Percentiles rank a stretch among this genome's conserved stretches.
phyloP scores from a whole-genome alignment of 2,797 vertebrate species.

The Aeoliscus strigatus region DNA sequence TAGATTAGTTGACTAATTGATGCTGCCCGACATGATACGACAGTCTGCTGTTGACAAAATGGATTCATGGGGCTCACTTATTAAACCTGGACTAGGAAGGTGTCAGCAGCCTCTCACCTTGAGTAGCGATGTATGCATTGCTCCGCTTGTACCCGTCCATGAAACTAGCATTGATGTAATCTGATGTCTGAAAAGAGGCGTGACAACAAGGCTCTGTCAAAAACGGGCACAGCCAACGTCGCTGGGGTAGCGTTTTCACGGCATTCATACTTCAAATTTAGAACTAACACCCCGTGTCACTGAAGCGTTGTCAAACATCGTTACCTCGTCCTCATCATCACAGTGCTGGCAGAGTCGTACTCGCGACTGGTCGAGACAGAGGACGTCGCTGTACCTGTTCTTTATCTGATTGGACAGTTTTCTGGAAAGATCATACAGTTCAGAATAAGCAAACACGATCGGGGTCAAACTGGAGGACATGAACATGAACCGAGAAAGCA shows the following conservation, averaged over 20 bases:
- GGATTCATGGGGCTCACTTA: background rate
- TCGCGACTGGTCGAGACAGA: conserved; percentile 83
- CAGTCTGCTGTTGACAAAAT: too few species aligned
- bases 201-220: too few species aligned
- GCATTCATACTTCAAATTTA: too few species aligned
- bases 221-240: too few species aligned
- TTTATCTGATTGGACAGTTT: conserved; percentile 82
- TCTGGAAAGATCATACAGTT: conserved; percentile 50
- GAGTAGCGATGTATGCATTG: conserved; percentile 83
- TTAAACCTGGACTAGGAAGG: background rate
- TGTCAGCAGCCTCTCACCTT: conserved; percentile 68
- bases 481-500: background rate
- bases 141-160: conserved; percentile 85
- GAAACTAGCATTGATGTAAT: conserved; percentile 85
- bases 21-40: too few species aligned
- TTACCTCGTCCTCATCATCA: conserved; percentile 79
- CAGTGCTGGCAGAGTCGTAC: conserved; percentile 74
- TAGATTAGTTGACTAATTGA: too few species aligned
- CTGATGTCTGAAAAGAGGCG: conserved; percentile 68
- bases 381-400: conserved; percentile 84
- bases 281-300: background rate
- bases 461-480: background rate
- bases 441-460: background rate
- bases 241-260: too few species aligned
- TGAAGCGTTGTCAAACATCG: background rate